Percentiles rank a stretch among this genome's conserved stretches.
Evolutionary conservation across 2,888 invertebrate species (phyloP).

Genomic region (Stomorhina lunata): DNA sequence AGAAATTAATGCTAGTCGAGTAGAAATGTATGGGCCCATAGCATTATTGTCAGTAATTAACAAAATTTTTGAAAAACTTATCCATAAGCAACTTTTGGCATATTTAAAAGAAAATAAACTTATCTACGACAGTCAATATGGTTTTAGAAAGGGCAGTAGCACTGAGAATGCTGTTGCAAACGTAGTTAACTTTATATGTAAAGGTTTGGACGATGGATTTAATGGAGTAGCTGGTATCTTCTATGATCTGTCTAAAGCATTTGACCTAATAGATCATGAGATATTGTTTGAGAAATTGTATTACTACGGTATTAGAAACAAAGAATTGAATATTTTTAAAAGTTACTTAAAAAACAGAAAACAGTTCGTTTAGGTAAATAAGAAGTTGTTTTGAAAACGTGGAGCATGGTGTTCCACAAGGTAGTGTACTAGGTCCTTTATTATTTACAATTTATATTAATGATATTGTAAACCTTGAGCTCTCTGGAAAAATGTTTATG

Average conservation of each 20-base stretch:
- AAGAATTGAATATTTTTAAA: background rate
- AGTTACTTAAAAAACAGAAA: background rate
- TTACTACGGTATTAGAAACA: background rate
- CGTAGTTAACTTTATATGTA: slow-evolving; percentile 6
- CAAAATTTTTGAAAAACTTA: no score
- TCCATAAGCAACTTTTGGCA: no score
- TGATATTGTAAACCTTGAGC: background rate
- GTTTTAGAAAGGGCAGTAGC: no score
- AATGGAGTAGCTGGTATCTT: background rate
- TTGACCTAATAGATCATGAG: background rate
- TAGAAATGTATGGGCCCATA: no score
- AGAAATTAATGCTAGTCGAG: background rate
- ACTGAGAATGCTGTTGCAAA: background rate
- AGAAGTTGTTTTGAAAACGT: background rate
- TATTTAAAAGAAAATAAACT: no score
- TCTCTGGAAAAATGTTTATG: background rate
- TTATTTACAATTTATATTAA: slow-evolving; percentile 3
- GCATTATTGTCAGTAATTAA: no score
- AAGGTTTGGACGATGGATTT: background rate
- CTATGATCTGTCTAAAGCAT: slow-evolving; percentile 2
- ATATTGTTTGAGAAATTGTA: background rate
- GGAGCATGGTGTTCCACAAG: background rate
- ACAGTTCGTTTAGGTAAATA: background rate
- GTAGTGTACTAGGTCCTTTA: background rate
- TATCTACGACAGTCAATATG: no score